These are phyloP conservation scores for Pelobates cultripes DNA, from an alignment of 2,797 vertebrate genomes.

Conservation along the genomic window DNA sequence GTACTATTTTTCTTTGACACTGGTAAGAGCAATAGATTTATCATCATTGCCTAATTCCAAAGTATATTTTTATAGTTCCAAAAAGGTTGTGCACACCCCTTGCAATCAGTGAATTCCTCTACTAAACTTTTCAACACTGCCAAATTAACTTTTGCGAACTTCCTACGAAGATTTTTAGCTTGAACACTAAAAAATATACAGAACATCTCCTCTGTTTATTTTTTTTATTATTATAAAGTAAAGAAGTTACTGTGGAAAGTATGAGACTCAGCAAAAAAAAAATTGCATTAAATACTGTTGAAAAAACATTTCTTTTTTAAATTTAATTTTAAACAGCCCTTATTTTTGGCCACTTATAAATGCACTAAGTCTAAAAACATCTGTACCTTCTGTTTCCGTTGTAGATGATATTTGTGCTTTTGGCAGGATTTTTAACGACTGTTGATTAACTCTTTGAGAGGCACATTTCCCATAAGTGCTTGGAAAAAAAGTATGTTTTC, in stretches of 20 bases:
- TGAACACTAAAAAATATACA: background rate
- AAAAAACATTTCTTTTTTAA: background rate
- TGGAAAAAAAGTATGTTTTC: conserved; percentile 70
- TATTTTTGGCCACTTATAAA: conserved; percentile 69
- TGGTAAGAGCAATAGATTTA: no score
- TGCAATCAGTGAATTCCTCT: no score
- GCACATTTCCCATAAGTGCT: conserved; percentile 68
- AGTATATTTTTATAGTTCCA: no score
- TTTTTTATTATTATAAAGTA: background rate
- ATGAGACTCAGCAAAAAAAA: conserved; percentile 6
- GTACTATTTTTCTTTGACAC: no score
- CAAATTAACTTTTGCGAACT: background rate
- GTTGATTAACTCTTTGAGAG: conserved; percentile 80
- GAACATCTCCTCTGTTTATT: background rate
- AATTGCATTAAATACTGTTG: conserved; percentile 5
- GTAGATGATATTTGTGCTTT: conserved; percentile 75
- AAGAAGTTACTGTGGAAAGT: background rate
- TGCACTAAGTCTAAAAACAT: conserved; percentile 73
- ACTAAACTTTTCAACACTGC: no score
- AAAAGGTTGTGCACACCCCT: no score
- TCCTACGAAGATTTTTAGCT: background rate
- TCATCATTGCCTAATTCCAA: no score
- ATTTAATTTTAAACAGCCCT: conserved; percentile 33
- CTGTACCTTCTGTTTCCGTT: conserved; percentile 73
- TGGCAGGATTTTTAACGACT: conserved; percentile 73